These are phyloP conservation scores for Mirounga angustirostris DNA, from an alignment of 2,113 vertebrate genomes.

Conservation along the genomic window DNA sequence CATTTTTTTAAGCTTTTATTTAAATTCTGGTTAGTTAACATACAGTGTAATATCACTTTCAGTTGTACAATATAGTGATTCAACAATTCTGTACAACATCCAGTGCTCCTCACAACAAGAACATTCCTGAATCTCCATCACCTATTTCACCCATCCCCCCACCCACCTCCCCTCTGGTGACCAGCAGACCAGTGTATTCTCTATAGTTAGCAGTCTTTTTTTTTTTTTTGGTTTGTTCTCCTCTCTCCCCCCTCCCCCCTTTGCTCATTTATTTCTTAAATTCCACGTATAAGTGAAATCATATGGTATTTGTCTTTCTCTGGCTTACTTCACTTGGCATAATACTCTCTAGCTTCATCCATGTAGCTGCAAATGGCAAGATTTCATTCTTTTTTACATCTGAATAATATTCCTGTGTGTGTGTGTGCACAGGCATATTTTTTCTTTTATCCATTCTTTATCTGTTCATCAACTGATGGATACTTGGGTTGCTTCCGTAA, in stretches of 20 bases:
- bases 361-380: not conserved
- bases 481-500: not conserved
- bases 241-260: accelerated
- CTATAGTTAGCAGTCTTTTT: not conserved
- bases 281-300: not conserved
- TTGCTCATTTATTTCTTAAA: not conserved
- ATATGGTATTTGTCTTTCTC: not conserved
- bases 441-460: not conserved
- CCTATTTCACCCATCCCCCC: not conserved
- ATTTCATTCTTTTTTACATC: not conserved
- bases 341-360: not conserved
- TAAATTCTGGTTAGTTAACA: not conserved
- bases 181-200: not conserved
- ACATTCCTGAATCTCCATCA: not conserved
- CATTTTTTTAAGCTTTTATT: not conserved
- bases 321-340: not conserved
- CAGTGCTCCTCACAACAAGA: not conserved
- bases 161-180: not conserved
- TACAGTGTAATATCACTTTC: not conserved
- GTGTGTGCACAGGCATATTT: no score
- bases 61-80: not conserved
- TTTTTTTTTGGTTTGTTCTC: not conserved
- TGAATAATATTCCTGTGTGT: not conserved
- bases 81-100: not conserved
- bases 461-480: not conserved